Conservation (phyloP, 2,888 invertebrate species). For the Heliconius charithonia region DNA sequence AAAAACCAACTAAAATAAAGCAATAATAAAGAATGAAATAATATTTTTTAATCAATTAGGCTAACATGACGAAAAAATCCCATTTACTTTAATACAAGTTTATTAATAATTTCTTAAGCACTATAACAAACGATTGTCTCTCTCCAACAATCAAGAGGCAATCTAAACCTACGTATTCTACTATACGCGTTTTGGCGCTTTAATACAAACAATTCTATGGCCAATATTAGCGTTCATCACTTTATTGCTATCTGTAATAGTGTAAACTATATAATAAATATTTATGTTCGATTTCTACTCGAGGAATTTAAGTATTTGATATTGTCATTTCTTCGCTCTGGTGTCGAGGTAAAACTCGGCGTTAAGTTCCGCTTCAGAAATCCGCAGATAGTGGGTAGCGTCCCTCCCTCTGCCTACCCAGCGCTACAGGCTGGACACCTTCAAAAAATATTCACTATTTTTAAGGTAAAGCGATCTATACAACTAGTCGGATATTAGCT, state of each 20-base stretch:
- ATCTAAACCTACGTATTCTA: neutral
- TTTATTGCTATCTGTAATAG: neutral
- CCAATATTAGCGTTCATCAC: neutral
- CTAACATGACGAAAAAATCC: too few species aligned
- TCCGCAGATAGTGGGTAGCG: neutral
- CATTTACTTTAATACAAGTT: too few species aligned
- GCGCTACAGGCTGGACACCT: too few species aligned
- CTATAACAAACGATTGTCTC: too few species aligned
- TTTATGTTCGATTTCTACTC: too few species aligned
- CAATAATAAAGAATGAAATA: too few species aligned
- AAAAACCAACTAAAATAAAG: too few species aligned
- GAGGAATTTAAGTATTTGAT: neutral
- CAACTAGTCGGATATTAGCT: neutral
- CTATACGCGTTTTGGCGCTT: too few species aligned
- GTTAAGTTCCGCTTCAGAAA: neutral
- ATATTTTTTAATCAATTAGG: too few species aligned
- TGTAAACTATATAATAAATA: too few species aligned
- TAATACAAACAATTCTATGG: slow-evolving; percentile 3
- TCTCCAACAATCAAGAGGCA: neutral
- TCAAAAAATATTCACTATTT: neutral
- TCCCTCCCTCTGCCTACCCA: too few species aligned
- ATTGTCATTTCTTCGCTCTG: neutral
- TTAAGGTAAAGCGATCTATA: neutral
- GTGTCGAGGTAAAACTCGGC: neutral
- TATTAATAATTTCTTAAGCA: too few species aligned